Percentiles rank a stretch among this genome's conserved stretches.
phyloP scores from a whole-genome alignment of 2,113 vertebrate genomes.

The Pollimyrus isidori region DNA sequence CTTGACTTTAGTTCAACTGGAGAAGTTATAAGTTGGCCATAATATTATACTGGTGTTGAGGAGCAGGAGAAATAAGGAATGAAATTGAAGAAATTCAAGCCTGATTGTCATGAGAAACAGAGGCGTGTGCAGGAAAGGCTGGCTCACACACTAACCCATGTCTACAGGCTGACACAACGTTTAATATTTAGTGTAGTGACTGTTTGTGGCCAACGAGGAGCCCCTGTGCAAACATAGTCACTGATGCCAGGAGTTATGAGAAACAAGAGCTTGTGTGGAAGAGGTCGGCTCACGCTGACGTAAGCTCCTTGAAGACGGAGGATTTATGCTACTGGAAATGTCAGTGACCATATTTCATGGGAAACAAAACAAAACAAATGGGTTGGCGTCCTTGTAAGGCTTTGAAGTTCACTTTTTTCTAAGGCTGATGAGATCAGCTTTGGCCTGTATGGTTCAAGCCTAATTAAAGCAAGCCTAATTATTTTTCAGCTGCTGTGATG shows the following conservation, averaged over 20 bases:
- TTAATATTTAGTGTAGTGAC: background rate
- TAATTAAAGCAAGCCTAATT: no score
- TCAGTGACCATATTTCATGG: background rate
- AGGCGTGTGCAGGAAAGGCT: background rate
- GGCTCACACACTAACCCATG: background rate
- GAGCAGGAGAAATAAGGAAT: background rate
- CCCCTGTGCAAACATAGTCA: background rate
- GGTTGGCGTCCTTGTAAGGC: background rate
- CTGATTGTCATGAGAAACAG: background rate
- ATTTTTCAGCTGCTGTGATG: background rate
- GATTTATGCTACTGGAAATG: background rate
- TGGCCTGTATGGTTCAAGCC: background rate
- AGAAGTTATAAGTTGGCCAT: background rate
- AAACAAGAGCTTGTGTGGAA: background rate
- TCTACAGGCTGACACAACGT: background rate
- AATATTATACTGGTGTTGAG: background rate
- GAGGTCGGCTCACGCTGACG: no score
- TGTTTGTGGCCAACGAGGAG: background rate
- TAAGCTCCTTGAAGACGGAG: background rate
- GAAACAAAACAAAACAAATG: background rate
- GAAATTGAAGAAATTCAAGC: background rate
- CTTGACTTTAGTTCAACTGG: background rate
- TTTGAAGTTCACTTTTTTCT: background rate
- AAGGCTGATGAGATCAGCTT: background rate
- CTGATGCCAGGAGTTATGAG: background rate